Evolutionary conservation across 2,888 invertebrate species (phyloP), one percentile per base, ranked within the genome.

Genomic region (Cataglyphis livida): DNA sequence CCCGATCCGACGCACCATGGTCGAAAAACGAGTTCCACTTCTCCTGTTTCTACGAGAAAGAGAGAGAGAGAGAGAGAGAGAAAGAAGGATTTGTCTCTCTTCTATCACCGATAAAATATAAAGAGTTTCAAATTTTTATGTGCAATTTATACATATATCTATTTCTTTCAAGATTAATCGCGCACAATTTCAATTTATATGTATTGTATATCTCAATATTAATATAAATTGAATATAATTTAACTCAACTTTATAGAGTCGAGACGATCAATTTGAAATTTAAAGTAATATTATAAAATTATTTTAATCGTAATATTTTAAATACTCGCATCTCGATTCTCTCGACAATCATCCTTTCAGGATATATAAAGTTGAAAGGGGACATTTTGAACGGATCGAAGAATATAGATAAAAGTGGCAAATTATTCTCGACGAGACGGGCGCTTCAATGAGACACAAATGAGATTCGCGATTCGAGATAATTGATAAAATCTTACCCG

Each of bases 401-500:
- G 21, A 18, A 1, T 48, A 3, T 18, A 66, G 5, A 1, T n/a
- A 25, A 25, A n/a, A 3, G 15, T 12, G n/a, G 4, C 28, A 6
- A 25, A 18, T 35, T 7, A 9, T n/a, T 59, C 41, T 59, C 41
- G 9, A 2, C 21, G n/a, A 28, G 7, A 1, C 44, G 61, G 32
- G n/a, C 48, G 25, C 15, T 18, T 41, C 48, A 15, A 62, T 10
- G 7, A 0, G 38, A 10, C 38, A 38, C 28, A 21, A 64, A 12
- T 12, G 1, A 28, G 21, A 65, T 54, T 18, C 10, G 18, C 21
- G 18, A 41, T 41, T 73, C 4, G 9, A 6, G 61, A 44, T n/a
- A 62, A 54, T 51, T n/a, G 35, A 28, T 44, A 75, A 79, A 70
- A 25, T 75, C 90, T 90, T 90, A 90, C 90, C 90, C 90, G 73